Conservation (phyloP, 2,113 vertebrate species). For the Phaethornis superciliosus region DNA sequence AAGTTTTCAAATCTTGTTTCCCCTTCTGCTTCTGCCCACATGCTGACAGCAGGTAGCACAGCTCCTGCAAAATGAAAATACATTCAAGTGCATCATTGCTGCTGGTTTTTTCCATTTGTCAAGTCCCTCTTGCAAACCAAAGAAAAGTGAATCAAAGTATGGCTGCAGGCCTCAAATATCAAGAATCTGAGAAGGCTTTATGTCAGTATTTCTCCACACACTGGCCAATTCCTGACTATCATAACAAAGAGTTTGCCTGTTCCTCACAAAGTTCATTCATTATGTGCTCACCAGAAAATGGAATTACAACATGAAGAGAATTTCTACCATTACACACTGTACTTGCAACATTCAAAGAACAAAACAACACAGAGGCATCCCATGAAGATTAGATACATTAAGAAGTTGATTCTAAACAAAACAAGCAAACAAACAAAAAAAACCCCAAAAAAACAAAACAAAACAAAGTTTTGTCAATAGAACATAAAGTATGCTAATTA, state of each 20-base stretch:
- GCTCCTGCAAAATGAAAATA: neutral
- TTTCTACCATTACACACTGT: neutral
- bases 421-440: too few species aligned
- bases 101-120: neutral
- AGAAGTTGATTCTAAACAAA: neutral
- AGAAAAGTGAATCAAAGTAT: neutral
- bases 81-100: neutral
- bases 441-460: neutral
- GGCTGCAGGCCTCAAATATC: neutral
- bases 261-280: neutral
- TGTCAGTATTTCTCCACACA: neutral
- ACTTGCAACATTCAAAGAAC: neutral
- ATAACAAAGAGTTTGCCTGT: neutral
- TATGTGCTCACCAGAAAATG: neutral
- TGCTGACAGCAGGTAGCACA: neutral
- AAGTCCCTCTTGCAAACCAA: neutral
- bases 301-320: neutral
- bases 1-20: neutral
- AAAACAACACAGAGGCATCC: neutral
- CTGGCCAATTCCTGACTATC: neutral
- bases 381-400: neutral
- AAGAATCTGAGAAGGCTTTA: neutral
- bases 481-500: neutral
- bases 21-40: neutral
- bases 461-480: neutral